phyloP scores from a whole-genome alignment of 1,140 invertebrate genomes.

The Brevipalpus yothersi region DNA sequence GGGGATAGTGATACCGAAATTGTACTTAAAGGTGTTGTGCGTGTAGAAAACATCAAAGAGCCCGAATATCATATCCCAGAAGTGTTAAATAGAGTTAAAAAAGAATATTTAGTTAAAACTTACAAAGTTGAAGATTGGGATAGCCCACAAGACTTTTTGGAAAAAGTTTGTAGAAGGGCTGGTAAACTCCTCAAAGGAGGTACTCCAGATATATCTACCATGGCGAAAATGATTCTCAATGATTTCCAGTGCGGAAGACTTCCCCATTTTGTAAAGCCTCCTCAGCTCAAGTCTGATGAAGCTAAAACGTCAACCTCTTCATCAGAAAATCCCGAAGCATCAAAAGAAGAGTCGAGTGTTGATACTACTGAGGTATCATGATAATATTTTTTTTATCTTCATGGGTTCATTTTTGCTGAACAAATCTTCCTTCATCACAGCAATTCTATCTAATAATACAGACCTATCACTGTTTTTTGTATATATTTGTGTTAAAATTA shows the following conservation, averaged over 20 bases:
- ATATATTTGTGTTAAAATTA: too few species aligned
- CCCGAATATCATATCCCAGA: conserved; percentile 81
- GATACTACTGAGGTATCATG: too few species aligned
- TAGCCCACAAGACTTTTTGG: conserved; percentile 63
- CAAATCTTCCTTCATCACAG: too few species aligned
- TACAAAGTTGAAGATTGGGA: conserved; percentile 47
- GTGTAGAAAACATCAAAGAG: conserved; percentile 76
- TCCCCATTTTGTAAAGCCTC: conserved; percentile 72
- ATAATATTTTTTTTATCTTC: too few species aligned
- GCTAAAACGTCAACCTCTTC: background rate
- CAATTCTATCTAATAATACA: too few species aligned
- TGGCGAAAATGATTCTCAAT: conserved; percentile 85
- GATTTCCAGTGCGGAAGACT: conserved; percentile 95
- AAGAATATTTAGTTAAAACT: conserved; percentile 69
- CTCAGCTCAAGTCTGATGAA: conserved; percentile 14
- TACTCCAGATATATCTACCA: conserved; percentile 66
- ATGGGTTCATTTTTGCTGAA: too few species aligned
- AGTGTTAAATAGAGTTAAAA: conserved; percentile 62
- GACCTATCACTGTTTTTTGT: too few species aligned
- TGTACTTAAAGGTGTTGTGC: conserved; percentile 49
- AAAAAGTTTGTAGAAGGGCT: conserved; percentile 54
- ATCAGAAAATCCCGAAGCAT: background rate
- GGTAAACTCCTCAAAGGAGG: conserved; percentile 87
- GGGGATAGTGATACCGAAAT: conserved; percentile 75
- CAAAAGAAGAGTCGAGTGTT: too few species aligned